phyloP scores from a whole-genome alignment of 2,888 invertebrate species.

The Noctua pronuba region DNA sequence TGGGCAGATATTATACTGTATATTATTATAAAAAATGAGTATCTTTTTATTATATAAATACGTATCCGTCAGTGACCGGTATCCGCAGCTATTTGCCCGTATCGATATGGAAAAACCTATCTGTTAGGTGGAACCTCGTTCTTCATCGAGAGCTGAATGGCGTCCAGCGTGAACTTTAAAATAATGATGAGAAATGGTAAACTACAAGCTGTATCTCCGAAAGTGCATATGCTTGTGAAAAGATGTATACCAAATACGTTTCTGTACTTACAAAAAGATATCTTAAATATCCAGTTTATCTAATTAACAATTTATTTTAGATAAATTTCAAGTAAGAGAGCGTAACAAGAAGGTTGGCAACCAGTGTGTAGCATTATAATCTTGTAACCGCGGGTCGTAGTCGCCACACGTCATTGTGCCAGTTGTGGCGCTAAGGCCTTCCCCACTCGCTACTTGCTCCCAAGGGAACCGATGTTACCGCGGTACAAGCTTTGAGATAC shows the following conservation, averaged over 20 bases:
- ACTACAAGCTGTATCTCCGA: neutral
- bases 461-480: constrained; percentile 51
- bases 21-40: too few relatives aligned
- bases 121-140: too few relatives aligned
- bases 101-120: neutral
- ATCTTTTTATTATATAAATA: too few relatives aligned
- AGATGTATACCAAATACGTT: neutral
- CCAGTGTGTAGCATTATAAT: constrained; percentile 60
- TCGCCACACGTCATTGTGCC: constrained; percentile 72
- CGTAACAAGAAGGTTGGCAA: constrained; percentile 38
- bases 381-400: constrained; percentile 68
- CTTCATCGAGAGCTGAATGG: neutral
- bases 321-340: neutral
- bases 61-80: neutral
- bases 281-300: neutral
- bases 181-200: neutral
- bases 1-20: neutral
- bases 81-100: neutral
- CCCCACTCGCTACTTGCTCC: constrained; percentile 66
- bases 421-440: constrained; percentile 69
- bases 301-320: neutral
- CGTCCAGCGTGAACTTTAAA: neutral
- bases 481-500: constrained; percentile 20
- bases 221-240: neutral
- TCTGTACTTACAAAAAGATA: too few relatives aligned